Evolutionary conservation across 2,888 invertebrate genomes (phyloP), one percentile per base, ranked within the genome.

Genomic region (Drosophila rellima): DNA sequence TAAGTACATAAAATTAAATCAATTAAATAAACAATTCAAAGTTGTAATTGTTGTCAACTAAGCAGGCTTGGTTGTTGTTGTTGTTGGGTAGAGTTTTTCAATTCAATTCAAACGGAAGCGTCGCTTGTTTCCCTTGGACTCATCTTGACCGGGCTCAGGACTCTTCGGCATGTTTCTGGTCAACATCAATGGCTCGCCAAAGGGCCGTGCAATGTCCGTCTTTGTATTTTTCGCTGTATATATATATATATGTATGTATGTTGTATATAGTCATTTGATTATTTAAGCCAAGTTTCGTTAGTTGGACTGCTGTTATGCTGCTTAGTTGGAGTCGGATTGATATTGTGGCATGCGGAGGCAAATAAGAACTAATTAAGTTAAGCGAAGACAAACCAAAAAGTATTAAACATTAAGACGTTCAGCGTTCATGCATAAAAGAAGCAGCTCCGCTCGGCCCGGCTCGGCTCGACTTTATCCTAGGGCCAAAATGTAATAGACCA

Each of bases 111-210:
- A 70, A 56, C 85, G 83, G 31, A 79, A 70, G 51, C 80, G 68
- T 20, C 73, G 70, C 13, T 75, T 81, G 62, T 44, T 74, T 31
- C 40, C 40, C 54, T 71, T 81, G 55, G 73, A 47, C 70, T 73
- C 82, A n/a, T 80, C 70, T 37, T 50, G 68, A 60, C 48, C 55
- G 54, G 70, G 65, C 54, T 74, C 79, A 18, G 73, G 61, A 48
- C 56, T 70, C 69, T 79, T 86, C 37, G 71, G 48, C 37, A 78
- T 72, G 57, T 64, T 88, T 62, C 84, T 89, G 56, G 82, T 79
- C 67, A 95, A 94, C 94, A 96, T 95, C 92, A 97, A 94, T 70
- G 97, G 96, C 92, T 96, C 96, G 91, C 96, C 96, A 91, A 96
- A 96, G 73, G 96, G 95, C 92, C 96, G 94, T 83, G 94, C 94